Evolutionary conservation across 2,888 invertebrate species (phyloP), one percentile per base, ranked within the genome.

Genomic region (Cremastobaeus sp.): DNA sequence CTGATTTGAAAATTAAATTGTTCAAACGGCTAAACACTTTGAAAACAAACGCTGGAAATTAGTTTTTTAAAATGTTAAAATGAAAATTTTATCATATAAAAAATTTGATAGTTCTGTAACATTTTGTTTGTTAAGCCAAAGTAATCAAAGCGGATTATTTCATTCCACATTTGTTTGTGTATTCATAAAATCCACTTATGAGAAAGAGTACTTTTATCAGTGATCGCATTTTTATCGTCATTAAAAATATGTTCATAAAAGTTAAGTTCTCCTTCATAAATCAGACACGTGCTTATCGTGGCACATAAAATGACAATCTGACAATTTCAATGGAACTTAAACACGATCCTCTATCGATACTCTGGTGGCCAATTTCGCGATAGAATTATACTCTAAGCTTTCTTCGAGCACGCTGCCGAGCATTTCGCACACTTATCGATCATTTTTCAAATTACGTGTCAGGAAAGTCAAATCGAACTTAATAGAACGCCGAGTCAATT

Each of bases 241-340:
- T 48, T 32, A 32, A 15, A 48, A 32, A 32, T 11, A 20, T 32
- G 32, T 18, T 48, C 12, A 9, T 30, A 1, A 21, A 25, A 35
- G n/a, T 32, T 15, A 8, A 30, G 4, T 21, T 3, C n/a, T 20
- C 35, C 21, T 37, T 55, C 47, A 71, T 62, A 57, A 71, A 71
- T 64, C 64, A 62, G 54, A 47, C 30, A 20, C 43, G 37, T 35
- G 43, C 64, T 66, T 66, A 65, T 50, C 54, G 50, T 50, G 45
- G 34, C 34, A 60, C 64, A 35, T 64, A 48, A 64, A 65, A 70
- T 66, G 69, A 70, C 69, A 65, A 66, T 69, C 59, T 74, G 65
- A 65, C 60, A 70, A 65, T 43, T 60, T 70, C 43, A 74, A 74
- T 65, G 65, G 30, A 74, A 65, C 74, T 69, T 70, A 43, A 70